Evolutionary conservation across 1,140 invertebrate genomes (phyloP).

Genomic region (Battus philenor): DNA sequence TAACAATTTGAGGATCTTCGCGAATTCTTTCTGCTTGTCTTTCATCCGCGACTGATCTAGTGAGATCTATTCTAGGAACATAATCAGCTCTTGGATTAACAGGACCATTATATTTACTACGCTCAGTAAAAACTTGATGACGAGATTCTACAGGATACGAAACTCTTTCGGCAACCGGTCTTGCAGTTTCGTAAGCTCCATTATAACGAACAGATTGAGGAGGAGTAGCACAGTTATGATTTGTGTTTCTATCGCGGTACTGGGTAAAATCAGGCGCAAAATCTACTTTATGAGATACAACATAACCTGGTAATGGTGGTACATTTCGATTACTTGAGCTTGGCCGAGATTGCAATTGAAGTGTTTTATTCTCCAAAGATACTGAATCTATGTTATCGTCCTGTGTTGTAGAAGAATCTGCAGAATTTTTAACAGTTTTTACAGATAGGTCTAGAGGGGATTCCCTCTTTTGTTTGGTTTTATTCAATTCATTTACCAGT

Average conservation of each 20-base stretch:
- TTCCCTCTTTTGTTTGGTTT: conserved; percentile 78
- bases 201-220: conserved; percentile 46
- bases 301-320: conserved; percentile 36
- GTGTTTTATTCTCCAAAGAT: conserved; percentile 57
- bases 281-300: conserved; percentile 81
- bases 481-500: conserved; percentile 71
- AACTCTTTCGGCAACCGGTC: conserved; percentile 35
- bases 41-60: conserved; percentile 49
- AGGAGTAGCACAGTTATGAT: conserved; percentile 29
- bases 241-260: conserved; percentile 51
- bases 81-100: conserved; percentile 45
- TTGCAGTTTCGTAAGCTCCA: conserved; percentile 40
- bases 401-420: conserved; percentile 88
- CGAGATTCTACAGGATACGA: conserved; percentile 52
- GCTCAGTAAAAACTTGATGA: conserved; percentile 42
- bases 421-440: conserved; percentile 89
- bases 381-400: conserved; percentile 78
- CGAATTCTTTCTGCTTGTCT: conserved; percentile 52
- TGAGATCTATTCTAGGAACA: conserved; percentile 71
- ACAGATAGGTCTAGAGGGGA: conserved; percentile 90
- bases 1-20: conserved; percentile 50
- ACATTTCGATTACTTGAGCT: conserved; percentile 37
- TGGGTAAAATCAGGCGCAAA: conserved; percentile 81
- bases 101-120: conserved; percentile 46
- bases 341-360: conserved; percentile 44